Evolutionary conservation across 2,888 invertebrate species (phyloP), one percentile per base, ranked within the genome.

Genomic region (Pandemis heparana): DNA sequence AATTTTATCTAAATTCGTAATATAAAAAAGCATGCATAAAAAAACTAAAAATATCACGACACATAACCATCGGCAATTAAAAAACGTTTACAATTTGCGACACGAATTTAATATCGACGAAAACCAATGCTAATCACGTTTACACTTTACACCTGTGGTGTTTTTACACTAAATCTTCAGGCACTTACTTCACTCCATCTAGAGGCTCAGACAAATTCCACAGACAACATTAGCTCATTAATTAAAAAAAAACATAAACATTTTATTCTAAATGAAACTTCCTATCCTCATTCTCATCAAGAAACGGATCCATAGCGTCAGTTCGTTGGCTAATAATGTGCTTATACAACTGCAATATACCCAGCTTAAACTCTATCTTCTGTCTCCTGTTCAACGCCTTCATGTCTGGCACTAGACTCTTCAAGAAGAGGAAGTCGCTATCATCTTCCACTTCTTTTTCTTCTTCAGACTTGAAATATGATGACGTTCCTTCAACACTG

Each of bases 331-430:
- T 39, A 23, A 64, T 41, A 8, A 72, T 72, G 16, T 69, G 9
- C 23, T 73, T 73, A 41, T 51, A 69, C 8, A 73, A 38, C 48
- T 73, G 68, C 46, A 73, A 9, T 12, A 73, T 48, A 3, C 73
- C 73, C 23, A 73, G 48, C 46, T 68, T 73, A 6, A 73, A 73
- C 12, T 73, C 68, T 12, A 73, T 23, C 18, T 73, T 73, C 63
- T 73, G 73, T 16, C 38, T 39, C 0, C 41, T 56, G 10, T 23
- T 69, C 59, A 73, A 59, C 23, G 38, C 48, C 32, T 64, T 73
- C 63, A 73, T 56, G 39, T 73, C 68, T 5, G 68, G 38, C 0
- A 59, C 16, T 59, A 73, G 14, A 23, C 73, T 73, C 23, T 68
- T 68, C 10, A 73, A 64, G 18, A 73, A 73, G n/a, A 73, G 7